Percentiles rank a stretch among this genome's conserved stretches.
Evolutionary conservation across 2,113 vertebrate genomes (phyloP).

Genomic region (Malurus elegans): DNA sequence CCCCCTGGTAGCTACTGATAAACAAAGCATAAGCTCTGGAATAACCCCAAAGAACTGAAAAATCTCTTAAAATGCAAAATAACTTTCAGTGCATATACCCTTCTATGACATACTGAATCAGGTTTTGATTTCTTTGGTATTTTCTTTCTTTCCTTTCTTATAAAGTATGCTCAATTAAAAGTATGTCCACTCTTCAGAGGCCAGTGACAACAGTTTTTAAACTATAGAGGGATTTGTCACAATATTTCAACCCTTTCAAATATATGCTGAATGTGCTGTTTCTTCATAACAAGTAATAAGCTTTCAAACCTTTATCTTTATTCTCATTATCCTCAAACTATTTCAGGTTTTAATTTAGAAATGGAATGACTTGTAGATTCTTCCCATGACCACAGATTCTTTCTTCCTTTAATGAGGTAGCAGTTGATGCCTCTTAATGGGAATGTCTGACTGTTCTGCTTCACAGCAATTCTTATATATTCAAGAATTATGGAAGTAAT

Average conservation of each 20-base stretch:
- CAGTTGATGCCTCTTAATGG: background rate
- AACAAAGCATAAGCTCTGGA: background rate
- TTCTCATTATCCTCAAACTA: background rate
- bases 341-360: conserved; percentile 27
- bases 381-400: background rate
- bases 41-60: background rate
- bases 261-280: background rate
- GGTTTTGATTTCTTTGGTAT: background rate
- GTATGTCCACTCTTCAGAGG: background rate
- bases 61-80: background rate
- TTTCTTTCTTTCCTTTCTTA: background rate
- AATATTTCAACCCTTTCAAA: background rate
- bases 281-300: background rate
- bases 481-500: conserved; percentile 64
- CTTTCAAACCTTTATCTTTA: conserved; percentile 14
- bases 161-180: background rate
- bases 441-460: conserved; percentile 23
- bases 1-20: background rate
- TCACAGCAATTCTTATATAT: conserved; percentile 45
- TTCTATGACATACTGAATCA: background rate
- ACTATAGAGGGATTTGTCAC: background rate
- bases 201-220: background rate
- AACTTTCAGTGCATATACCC: background rate
- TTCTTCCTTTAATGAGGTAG: conserved; percentile 24
- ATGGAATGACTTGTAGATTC: background rate